phyloP scores from a whole-genome alignment of 2,888 invertebrate species.

The Clanis bilineata region DNA sequence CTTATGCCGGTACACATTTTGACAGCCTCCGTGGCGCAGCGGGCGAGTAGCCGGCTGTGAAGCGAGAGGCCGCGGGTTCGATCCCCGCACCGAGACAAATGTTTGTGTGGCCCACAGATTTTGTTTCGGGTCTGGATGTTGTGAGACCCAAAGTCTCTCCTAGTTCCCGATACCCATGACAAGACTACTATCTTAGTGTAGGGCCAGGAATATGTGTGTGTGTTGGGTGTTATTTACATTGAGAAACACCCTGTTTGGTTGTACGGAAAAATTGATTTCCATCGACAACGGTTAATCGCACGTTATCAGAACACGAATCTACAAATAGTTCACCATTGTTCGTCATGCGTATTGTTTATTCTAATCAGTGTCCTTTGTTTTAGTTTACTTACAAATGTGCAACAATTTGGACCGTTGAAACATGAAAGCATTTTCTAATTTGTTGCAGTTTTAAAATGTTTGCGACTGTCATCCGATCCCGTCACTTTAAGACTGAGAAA shows the following conservation, averaged over 20 bases:
- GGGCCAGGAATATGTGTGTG: no score
- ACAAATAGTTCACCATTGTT: conserved; percentile 39
- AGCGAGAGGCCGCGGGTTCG: no score
- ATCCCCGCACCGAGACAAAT: no score
- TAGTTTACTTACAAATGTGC: conserved; percentile 26
- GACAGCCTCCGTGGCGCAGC: no score
- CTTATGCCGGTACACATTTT: background rate
- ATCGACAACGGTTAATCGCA: conserved; percentile 38
- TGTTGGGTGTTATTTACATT: no score
- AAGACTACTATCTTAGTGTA: no score
- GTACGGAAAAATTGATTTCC: conserved; percentile 44
- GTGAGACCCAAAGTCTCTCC: no score
- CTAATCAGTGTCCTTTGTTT: conserved; percentile 31
- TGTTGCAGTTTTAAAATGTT: conserved; percentile 95
- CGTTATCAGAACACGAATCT: conserved; percentile 41
- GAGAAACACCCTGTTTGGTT: conserved; percentile 39
- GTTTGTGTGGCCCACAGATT: no score
- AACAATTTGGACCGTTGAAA: conserved; percentile 30
- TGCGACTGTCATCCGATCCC: conserved; percentile 94
- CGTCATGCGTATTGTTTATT: conserved; percentile 29
- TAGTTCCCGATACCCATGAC: no score
- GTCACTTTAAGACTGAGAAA: conserved; percentile 95
- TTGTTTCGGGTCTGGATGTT: no score
- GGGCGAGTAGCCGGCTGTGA: no score
- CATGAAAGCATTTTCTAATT: conserved; percentile 42